Evolutionary conservation across 1,140 invertebrate genomes (phyloP).

Genomic region (Bombus superbus): DNA sequence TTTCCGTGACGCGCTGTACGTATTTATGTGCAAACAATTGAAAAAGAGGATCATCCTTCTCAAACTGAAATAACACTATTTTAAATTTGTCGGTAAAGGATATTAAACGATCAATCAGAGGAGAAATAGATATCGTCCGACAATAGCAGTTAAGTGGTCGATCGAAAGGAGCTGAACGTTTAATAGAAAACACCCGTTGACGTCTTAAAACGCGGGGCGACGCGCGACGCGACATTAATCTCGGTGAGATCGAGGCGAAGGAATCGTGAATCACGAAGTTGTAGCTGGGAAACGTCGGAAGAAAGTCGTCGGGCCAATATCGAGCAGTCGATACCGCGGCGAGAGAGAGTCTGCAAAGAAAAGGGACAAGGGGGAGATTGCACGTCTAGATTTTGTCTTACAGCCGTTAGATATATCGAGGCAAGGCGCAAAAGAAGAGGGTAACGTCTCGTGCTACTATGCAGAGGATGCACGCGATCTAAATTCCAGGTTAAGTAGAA

Average conservation of each 20-base stretch:
- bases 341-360: slow-evolving; percentile 16
- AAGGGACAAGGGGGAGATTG: slow-evolving; percentile 25
- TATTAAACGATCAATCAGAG: background rate
- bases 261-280: slow-evolving; percentile 44
- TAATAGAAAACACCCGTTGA: slow-evolving; percentile 1
- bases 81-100: too few species aligned
- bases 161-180: background rate
- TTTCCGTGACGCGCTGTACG: background rate
- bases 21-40: background rate
- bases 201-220: background rate
- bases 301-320: slow-evolving; percentile 44
- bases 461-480: slow-evolving; percentile 13
- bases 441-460: background rate
- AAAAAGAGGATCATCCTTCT: background rate
- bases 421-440: background rate
- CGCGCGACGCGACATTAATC: slow-evolving; percentile 29
- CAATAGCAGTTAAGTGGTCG: background rate
- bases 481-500: slow-evolving; percentile 49
- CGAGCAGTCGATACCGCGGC: slow-evolving; percentile 8
- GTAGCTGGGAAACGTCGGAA: slow-evolving; percentile 23
- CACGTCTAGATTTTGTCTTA: slow-evolving; percentile 38
- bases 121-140: too few species aligned
- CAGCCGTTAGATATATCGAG: slow-evolving; percentile 38
- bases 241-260: slow-evolving; percentile 4
- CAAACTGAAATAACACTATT: background rate